Evolutionary conservation across 2,113 vertebrate species (phyloP), one percentile per base, ranked within the genome.

Genomic region (Cebus imitator): DNA sequence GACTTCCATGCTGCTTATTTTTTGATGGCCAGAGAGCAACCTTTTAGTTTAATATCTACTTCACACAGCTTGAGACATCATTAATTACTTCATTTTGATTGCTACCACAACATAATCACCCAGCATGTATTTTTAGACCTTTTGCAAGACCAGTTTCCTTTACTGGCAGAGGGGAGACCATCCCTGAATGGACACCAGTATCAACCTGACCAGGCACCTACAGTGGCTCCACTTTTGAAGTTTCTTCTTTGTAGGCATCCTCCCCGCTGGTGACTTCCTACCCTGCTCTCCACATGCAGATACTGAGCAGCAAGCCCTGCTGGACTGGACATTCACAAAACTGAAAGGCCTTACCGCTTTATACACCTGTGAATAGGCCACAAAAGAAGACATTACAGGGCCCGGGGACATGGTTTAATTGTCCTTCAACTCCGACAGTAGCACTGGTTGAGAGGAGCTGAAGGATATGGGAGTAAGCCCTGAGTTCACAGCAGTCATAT

Each of bases 31-130:
- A 58, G 84, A 81, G 45, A 14, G 48, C 85, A 82, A 87, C 70
- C 92, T 97, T 97, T 88, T 61, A 23, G 23, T 90, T 95, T 96
- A 94, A 45, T 93, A 95, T 84, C 90, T 95, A 50, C 64, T 96
- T 81, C 64, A 48, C 50, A 55, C 86, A 83, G 92, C 94, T 91
- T 52, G 87, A 66, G 92, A 82, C 58, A 68, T 68, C 55, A 92
- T 85, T 97, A 90, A 97, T 96, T 92, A 94, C 35, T 78, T 95
- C 40, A 45, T 93, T 66, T 27, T 25, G 92, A 45, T 45, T 90
- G 80, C 95, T 61, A 55, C 48, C 55, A 78, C 64, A 87, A 30
- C 43, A n/a, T 43, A 90, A 27, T 83, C 12, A 13, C 75, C 8
- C 55, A 66, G 79, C 11, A 40, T 35, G 75, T 30, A 17, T 40